Base-by-base conservation (phyloP, 2,888 invertebrate species). In the Embidobia sp. region DNA sequence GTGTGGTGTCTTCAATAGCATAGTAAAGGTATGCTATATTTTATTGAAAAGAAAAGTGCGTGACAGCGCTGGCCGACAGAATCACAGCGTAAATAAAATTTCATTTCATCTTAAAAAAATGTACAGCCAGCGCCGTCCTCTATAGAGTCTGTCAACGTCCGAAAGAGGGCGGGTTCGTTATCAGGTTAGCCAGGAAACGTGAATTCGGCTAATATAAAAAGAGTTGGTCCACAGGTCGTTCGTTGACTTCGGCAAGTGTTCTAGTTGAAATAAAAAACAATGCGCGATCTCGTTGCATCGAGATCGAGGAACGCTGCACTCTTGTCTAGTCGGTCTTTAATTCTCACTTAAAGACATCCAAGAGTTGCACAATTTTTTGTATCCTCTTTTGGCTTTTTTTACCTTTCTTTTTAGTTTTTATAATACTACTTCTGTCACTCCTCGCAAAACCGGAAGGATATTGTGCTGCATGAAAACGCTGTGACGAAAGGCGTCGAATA, bases 401-500 rank as follows among this genome's bases (percentile, higher is more conserved):
- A 7, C 6, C 8, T 15, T 11, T 26, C 8, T 15, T 35, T 22
- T 26, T 15, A 2, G 29, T 6, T 29, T 33, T 22, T 26, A 31
- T 35, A 37, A 48, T 35, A 33, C 27, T 46, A 37, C 16, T 46
- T 33, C 3, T 44, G 27, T 16, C 35, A 11, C 33, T 51, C 16
- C 51, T 67, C 37, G 63, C 49, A 76, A 79, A 70, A 78, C 59
- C 69, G 77, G 63, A 79, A 79, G 77, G 79, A 61, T 61, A 61
- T 53, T 46, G 61, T 70, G 70, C 70, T 35, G 53, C 27, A 46
- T 70, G 55, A 53, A 75, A 76, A 76, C 49, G 48, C 27, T 29
- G 53, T 33, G 59, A 33, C 53, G 26, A 44, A 48, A 42, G 57
- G 22, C 33, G 44, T 31, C 61, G 44, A 11, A 29, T 51, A 44